Base-by-base conservation (phyloP, 2,797 vertebrate genomes). In the Protosalanx chinensis region DNA sequence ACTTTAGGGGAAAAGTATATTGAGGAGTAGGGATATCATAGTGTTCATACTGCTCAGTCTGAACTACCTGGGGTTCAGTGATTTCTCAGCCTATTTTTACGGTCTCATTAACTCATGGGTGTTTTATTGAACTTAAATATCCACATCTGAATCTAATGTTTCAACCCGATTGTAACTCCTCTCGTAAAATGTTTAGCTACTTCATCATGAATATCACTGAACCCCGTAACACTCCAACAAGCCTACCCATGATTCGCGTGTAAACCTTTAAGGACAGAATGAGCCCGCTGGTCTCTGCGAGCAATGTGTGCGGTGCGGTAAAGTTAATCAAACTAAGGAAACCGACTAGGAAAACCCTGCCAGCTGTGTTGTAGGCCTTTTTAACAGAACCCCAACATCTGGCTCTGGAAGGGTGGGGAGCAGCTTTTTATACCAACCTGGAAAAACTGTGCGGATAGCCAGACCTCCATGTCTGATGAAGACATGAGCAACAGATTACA, bases 41-140 rank as follows among this genome's bases (percentile, higher is more conserved):
- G 62, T 59, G 64, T 75, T 73, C 23, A 27, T 27, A 27, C 2
- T 46, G 41, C 41, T 46, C 67, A 59, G 78, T 84, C 70, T 79
- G 81, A 85, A 81, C 75, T 67, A 67, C 60, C 27, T 76, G 75
- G 80, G 75, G 75, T 77, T 77, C 72, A 13, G 69, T 71, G 49
- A 70, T 75, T 70, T 61, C 70, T 79, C 79, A 72, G 66, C 81
- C 73, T 85, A 72, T 81, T 46, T 88, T 87, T 69, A 87, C 76
- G 63, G 72, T 73, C 82, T 86, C 74, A 78, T 86, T 87, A 88
- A 84, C 62, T 78, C 51, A 70, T 68, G 65, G 75, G 76, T 76
- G 77, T 81, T 84, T 86, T 80, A 73, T 65, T 80, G 61, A 77
- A 76, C 16, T 63, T 73, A 87, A 86, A 84, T 73, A 61, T 76